Percentiles rank a stretch among this genome's conserved stretches.
Conservation (phyloP, 2,888 invertebrate genomes). For the Rhamphomyia laevipes region DNA sequence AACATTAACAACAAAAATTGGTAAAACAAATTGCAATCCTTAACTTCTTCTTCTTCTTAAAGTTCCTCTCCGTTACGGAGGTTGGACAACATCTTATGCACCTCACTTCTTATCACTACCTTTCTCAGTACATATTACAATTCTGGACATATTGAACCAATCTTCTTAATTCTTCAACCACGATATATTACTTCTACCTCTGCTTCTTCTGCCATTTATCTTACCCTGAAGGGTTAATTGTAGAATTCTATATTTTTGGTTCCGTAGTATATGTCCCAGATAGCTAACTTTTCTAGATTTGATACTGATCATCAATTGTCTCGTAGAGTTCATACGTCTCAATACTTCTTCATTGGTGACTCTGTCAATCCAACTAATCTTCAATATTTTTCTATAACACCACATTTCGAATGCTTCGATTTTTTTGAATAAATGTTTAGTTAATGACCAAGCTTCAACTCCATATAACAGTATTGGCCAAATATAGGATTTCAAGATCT, state of each 20-base stretch:
- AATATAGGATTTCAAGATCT: not conserved
- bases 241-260: not conserved
- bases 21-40: too few species aligned
- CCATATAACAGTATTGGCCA: not conserved
- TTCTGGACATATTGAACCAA: too few species aligned
- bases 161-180: too few species aligned
- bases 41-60: too few species aligned
- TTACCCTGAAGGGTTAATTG: not conserved
- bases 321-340: not conserved
- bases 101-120: too few species aligned
- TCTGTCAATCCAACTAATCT: not conserved
- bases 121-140: too few species aligned
- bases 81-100: too few species aligned
- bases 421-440: not conserved
- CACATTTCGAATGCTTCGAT: not conserved
- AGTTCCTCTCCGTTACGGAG: too few species aligned
- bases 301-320: not conserved
- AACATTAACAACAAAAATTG: too few species aligned
- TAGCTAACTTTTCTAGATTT: not conserved
- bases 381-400: not conserved
- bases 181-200: too few species aligned
- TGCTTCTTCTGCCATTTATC: not conserved
- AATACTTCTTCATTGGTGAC: not conserved
- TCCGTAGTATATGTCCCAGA: too few species aligned
- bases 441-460: not conserved